Evolutionary conservation across 2,888 invertebrate genomes (phyloP).

Genomic region (Spicauda simplicius): DNA sequence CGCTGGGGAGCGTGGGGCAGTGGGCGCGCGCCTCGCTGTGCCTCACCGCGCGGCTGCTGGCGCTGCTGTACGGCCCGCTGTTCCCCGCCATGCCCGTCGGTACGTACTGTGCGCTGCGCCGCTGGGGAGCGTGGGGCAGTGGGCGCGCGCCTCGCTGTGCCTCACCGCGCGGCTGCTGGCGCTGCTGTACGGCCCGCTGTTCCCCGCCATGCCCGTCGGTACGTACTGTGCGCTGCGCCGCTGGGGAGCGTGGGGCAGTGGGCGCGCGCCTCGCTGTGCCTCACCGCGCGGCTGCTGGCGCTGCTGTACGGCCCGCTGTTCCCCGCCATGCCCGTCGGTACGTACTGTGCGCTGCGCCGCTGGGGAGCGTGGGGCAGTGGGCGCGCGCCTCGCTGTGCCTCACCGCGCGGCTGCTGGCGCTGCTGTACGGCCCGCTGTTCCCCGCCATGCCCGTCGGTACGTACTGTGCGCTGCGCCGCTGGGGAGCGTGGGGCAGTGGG

Average conservation of each 20-base stretch:
- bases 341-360: too few relatives aligned
- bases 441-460: slow-evolving; percentile 91
- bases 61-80: slow-evolving; percentile 94
- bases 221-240: slow-evolving; percentile 91
- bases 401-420: slow-evolving; percentile 92
- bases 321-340: slow-evolving; percentile 92
- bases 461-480: slow-evolving; percentile 92
- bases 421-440: slow-evolving; percentile 95
- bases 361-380: slow-evolving; percentile 92
- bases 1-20: slow-evolving; percentile 97
- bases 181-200: slow-evolving; percentile 95
- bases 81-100: slow-evolving; percentile 93
- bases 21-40: slow-evolving; percentile 97
- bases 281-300: slow-evolving; percentile 92
- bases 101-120: slow-evolving; percentile 91
- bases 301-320: slow-evolving; percentile 96
- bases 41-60: slow-evolving; percentile 92
- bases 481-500: slow-evolving; percentile 98
- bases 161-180: slow-evolving; percentile 93
- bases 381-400: slow-evolving; percentile 95
- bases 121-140: slow-evolving; percentile 98
- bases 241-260: slow-evolving; percentile 98
- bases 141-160: slow-evolving; percentile 98
- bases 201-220: slow-evolving; percentile 93
- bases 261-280: slow-evolving; percentile 95